phyloP scores from a whole-genome alignment of 2,888 invertebrate genomes.

The Ommatoiulus sabulosus region DNA sequence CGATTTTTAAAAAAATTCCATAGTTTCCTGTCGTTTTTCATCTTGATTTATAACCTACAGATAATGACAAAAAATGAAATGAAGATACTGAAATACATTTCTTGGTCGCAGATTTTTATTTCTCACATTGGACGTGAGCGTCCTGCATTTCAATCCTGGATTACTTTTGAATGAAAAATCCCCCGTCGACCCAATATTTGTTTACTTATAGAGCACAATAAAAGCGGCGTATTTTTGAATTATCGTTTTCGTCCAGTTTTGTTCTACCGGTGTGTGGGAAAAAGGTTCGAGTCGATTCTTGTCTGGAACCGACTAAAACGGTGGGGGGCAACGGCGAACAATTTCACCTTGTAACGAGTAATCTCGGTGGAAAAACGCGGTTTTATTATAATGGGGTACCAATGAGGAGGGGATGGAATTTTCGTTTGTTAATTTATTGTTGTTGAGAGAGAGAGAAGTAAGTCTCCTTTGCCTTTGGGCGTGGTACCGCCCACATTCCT shows the following conservation, averaged over 20 bases:
- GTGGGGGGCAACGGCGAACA: not conserved
- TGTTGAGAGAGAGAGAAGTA: conserved; percentile 42
- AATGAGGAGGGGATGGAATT: conserved; percentile 17
- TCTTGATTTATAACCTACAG: no score
- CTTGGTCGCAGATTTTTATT: no score
- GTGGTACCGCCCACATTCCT: conserved; percentile 18
- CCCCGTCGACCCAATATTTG: not conserved
- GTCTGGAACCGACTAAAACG: not conserved
- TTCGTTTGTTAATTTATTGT: conserved; percentile 30
- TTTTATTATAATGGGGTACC: conserved; percentile 30
- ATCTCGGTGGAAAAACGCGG: conserved; percentile 10
- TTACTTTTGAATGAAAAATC: not conserved
- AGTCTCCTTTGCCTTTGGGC: conserved; percentile 36
- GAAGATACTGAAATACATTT: no score
- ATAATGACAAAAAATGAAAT: no score
- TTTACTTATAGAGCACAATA: not conserved
- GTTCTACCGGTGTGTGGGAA: not conserved
- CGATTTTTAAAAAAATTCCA: no score
- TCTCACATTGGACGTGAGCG: no score
- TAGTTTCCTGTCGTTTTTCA: no score
- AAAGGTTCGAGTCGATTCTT: not conserved
- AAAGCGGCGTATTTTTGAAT: no score
- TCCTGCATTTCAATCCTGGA: not conserved
- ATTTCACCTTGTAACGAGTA: conserved; percentile 21
- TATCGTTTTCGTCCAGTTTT: not conserved